phyloP scores from a whole-genome alignment of 2,888 invertebrate genomes.

The Caenorhabditis angaria region DNA sequence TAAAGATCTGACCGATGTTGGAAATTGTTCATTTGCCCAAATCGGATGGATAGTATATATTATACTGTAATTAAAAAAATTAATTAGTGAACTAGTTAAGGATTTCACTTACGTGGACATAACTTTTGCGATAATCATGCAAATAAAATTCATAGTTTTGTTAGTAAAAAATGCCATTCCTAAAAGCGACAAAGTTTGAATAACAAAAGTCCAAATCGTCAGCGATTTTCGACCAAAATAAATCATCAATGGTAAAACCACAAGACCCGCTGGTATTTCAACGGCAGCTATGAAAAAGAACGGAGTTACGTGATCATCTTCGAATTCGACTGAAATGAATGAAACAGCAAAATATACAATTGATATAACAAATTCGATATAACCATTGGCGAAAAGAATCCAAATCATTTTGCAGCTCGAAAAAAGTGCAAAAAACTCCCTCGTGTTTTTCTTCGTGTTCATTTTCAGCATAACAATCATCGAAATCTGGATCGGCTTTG shows the following conservation, averaged over 20 bases:
- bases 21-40: conserved; percentile 44
- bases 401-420: conserved; percentile 22
- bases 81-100: background rate
- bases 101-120: conserved; percentile 26
- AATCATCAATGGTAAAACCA: conserved; percentile 37
- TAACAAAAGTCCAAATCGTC: conserved; percentile 16
- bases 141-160: conserved; percentile 11
- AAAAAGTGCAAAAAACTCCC: conserved; percentile 1
- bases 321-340: conserved; percentile 31
- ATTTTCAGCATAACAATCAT: conserved; percentile 20
- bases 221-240: conserved; percentile 25
- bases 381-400: conserved; percentile 37
- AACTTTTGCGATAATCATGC: conserved; percentile 29
- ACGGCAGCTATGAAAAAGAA: conserved; percentile 29
- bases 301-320: conserved; percentile 20
- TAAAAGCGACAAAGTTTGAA: conserved; percentile 21
- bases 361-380: conserved; percentile 39
- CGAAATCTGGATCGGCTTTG: conserved; percentile 25
- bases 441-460: conserved; percentile 32
- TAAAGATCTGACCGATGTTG: conserved; percentile 31
- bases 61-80: conserved; percentile 24
- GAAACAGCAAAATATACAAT: conserved; percentile 39
- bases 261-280: conserved; percentile 41
- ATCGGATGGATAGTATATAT: conserved; percentile 44
- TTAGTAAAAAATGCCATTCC: conserved; percentile 6